These are phyloP conservation scores for Indicator maculatus DNA, from an alignment of 2,113 vertebrate genomes.

Conservation along the genomic window DNA sequence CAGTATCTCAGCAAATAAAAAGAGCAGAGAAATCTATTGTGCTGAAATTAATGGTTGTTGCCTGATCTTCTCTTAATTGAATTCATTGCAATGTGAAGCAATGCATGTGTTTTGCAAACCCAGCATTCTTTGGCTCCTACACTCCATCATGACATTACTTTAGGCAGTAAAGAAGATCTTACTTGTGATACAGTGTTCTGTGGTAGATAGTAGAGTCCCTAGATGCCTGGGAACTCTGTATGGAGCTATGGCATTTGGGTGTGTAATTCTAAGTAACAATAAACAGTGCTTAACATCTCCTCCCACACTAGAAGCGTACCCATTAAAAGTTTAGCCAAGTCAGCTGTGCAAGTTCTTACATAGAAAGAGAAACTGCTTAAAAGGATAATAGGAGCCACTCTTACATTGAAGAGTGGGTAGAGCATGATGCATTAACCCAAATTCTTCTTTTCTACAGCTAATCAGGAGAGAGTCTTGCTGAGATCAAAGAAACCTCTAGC, in stretches of 20 bases:
- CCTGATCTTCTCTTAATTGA: slow-evolving; percentile 34
- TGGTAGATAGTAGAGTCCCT: not conserved
- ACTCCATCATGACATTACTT: slow-evolving; percentile 36
- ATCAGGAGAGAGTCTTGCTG: not conserved
- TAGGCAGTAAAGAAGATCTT: slow-evolving; percentile 17
- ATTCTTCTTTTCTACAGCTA: not conserved
- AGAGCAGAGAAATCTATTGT: not conserved
- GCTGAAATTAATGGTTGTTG: not conserved
- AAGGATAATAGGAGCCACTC: slow-evolving; percentile 5
- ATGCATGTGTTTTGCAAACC: slow-evolving; percentile 40
- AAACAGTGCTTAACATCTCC: slow-evolving; percentile 55
- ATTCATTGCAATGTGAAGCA: slow-evolving; percentile 28
- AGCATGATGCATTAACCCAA: slow-evolving; percentile 9
- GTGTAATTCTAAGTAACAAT: slow-evolving; percentile 51
- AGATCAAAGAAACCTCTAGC: slow-evolving; percentile 15
- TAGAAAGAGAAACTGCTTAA: slow-evolving; percentile 37
- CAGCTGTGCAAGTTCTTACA: slow-evolving; percentile 47
- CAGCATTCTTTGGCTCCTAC: slow-evolving; percentile 17
- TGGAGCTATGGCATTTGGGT: slow-evolving; percentile 37
- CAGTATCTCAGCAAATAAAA: not conserved
- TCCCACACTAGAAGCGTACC: slow-evolving; percentile 9
- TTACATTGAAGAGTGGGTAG: slow-evolving; percentile 11
- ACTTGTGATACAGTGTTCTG: slow-evolving; percentile 13
- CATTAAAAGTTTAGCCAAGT: slow-evolving; percentile 64
- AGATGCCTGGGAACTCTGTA: slow-evolving; percentile 46